phyloP scores from a whole-genome alignment of 2,888 invertebrate genomes.

The Mythimna loreyi region DNA sequence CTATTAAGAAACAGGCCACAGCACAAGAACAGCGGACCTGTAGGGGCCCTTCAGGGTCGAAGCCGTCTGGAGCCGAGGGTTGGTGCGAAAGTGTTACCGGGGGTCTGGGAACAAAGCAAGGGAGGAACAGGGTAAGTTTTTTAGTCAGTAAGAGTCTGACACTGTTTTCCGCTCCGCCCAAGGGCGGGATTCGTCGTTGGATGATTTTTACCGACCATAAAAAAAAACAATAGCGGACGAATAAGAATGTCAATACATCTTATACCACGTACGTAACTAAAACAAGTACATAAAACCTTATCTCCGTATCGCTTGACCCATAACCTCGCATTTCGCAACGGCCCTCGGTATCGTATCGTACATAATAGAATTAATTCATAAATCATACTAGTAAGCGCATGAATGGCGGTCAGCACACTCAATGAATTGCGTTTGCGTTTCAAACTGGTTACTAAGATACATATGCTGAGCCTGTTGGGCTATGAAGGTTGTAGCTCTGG shows the following conservation, averaged over 20 bases:
- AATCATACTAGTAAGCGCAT: conserved; percentile 64
- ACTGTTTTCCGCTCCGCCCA: too few relatives aligned
- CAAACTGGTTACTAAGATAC: conserved; percentile 52
- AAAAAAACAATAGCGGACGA: neutral
- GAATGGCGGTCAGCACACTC: conserved; percentile 67
- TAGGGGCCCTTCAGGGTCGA: too few relatives aligned
- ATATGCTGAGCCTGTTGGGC: conserved; percentile 35
- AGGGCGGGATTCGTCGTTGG: too few relatives aligned
- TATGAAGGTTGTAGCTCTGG: conserved; percentile 21
- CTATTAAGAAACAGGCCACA: too few relatives aligned
- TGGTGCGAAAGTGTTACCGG: too few relatives aligned
- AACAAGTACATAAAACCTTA: conserved; percentile 42
- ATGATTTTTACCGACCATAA: too few relatives aligned
- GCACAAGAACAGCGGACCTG: neutral
- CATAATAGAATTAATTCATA: conserved; percentile 71
- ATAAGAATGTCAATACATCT: neutral
- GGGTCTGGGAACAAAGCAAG: too few relatives aligned
- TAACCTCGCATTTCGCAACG: conserved; percentile 61
- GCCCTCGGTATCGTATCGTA: conserved; percentile 34
- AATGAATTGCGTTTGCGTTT: conserved; percentile 60
- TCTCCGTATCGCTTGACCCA: conserved; percentile 57
- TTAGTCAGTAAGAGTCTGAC: too few relatives aligned
- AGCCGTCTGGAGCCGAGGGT: too few relatives aligned
- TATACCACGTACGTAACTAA: conserved; percentile 12
- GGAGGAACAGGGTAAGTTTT: too few relatives aligned